Conservation (phyloP, 2,797 vertebrate species). For the Rhabdomys pumilio region DNA sequence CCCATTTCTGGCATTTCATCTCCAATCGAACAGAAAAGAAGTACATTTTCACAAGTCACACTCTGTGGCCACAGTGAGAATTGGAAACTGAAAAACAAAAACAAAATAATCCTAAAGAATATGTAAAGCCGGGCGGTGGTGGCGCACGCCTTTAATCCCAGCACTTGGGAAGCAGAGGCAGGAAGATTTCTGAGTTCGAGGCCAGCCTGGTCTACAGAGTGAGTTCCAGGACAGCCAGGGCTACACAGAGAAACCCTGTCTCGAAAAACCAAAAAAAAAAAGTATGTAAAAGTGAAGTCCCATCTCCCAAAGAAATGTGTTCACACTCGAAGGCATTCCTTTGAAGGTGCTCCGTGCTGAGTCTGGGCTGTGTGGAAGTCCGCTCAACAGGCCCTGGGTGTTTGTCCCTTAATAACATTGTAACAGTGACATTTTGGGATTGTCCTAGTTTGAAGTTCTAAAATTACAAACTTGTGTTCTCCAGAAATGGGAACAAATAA, state of each 20-base stretch:
- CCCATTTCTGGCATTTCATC: conserved; percentile 44
- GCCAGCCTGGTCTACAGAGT: too few species aligned
- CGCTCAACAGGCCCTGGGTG: not conserved
- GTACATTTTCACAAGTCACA: conserved; percentile 39
- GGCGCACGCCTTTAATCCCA: too few species aligned
- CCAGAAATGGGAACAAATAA: not conserved
- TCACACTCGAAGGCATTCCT: conserved; percentile 60
- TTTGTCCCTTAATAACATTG: conserved; percentile 25
- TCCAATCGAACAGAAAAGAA: conserved; percentile 33
- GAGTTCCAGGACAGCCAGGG: too few species aligned
- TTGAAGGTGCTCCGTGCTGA: conserved; percentile 39
- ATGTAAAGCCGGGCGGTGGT: not conserved
- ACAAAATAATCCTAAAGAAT: conserved; percentile 51
- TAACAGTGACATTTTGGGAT: conserved; percentile 1
- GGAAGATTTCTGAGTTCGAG: too few species aligned
- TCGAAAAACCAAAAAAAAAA: not conserved
- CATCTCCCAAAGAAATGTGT: conserved; percentile 33
- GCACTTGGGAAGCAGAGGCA: too few species aligned
- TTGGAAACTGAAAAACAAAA: conserved; percentile 46
- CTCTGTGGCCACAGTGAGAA: not conserved
- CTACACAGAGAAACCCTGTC: too few species aligned
- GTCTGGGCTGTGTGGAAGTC: not conserved
- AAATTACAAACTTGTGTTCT: conserved; percentile 45
- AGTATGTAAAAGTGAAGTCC: conserved; percentile 56
- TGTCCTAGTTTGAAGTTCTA: conserved; percentile 49